These are phyloP conservation scores for Hiodon tergisus DNA, from an alignment of 2,113 vertebrate genomes.

Conservation along the genomic window DNA sequence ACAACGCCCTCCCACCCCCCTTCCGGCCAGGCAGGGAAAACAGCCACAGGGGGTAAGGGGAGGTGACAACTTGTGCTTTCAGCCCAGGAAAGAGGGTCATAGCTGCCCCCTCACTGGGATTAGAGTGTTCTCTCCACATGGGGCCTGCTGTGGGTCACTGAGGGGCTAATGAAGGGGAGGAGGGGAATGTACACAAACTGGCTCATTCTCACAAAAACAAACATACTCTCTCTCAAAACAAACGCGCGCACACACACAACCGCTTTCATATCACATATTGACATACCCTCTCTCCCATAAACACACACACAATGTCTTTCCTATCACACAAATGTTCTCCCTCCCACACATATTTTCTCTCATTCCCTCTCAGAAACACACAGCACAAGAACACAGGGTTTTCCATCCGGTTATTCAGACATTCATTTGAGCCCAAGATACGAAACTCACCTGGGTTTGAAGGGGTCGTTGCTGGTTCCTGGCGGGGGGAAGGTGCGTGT, in stretches of 20 bases:
- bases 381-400: too few species aligned
- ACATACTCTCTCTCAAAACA: too few species aligned
- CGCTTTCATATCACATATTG: too few species aligned
- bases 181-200: background rate
- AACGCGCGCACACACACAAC: too few species aligned
- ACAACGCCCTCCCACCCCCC: background rate
- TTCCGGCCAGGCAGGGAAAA: constrained; percentile 9
- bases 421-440: too few species aligned
- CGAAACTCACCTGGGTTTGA: constrained; percentile 56
- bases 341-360: background rate
- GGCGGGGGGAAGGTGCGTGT: constrained; percentile 70
- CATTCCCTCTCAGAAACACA: background rate
- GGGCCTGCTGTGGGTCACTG: background rate
- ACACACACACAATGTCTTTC: background rate
- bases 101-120: constrained; percentile 11
- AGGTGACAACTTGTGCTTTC: background rate
- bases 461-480: constrained; percentile 56
- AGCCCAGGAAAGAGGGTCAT: background rate
- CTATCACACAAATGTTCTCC: too few species aligned
- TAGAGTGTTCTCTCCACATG: background rate
- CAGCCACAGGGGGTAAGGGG: constrained; percentile 10
- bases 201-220: background rate
- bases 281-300: too few species aligned
- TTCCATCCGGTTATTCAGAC: too few species aligned
- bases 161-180: background rate